Conservation (phyloP, 2,797 vertebrate genomes). For the Neosilurus mollespiculum region DNA sequence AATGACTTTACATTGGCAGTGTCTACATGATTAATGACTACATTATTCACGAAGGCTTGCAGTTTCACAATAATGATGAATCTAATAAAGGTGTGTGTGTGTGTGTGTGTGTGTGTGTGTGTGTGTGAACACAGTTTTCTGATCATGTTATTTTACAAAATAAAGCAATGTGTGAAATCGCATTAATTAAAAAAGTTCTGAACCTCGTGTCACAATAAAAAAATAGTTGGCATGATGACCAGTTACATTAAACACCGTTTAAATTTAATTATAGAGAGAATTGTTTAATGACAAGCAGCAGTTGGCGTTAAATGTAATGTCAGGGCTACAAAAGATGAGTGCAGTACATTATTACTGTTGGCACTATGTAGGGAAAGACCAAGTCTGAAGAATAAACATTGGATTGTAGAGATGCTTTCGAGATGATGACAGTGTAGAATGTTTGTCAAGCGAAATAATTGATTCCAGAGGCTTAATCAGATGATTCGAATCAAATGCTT, state of each 20-base stretch:
- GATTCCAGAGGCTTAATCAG: slow-evolving; percentile 34
- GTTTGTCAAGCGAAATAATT: slow-evolving; percentile 27
- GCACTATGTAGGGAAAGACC: slow-evolving; percentile 44
- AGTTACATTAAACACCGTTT: not conserved
- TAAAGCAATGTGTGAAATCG: not conserved
- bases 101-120: not conserved
- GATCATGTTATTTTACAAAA: not conserved
- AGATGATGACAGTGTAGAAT: slow-evolving; percentile 1
- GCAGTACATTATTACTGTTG: slow-evolving; percentile 53
- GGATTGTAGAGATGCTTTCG: slow-evolving; percentile 17
- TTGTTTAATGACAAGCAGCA: slow-evolving; percentile 23
- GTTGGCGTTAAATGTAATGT: slow-evolving; percentile 25
- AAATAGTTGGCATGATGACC: not conserved
- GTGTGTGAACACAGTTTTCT: not conserved
- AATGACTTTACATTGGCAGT: not conserved
- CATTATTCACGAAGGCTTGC: too few species aligned
- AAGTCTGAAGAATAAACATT: slow-evolving; percentile 43
- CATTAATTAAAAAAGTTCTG: not conserved
- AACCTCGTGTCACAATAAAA: not conserved
- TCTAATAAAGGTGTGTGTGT: not conserved
- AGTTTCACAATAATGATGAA: too few species aligned
- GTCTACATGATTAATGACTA: not conserved
- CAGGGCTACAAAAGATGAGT: slow-evolving; percentile 27
- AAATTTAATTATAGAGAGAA: not conserved
- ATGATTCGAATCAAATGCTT: slow-evolving; percentile 22